phyloP scores from a whole-genome alignment of 1,140 invertebrate genomes.

The Lepeophtheirus salmonis region DNA sequence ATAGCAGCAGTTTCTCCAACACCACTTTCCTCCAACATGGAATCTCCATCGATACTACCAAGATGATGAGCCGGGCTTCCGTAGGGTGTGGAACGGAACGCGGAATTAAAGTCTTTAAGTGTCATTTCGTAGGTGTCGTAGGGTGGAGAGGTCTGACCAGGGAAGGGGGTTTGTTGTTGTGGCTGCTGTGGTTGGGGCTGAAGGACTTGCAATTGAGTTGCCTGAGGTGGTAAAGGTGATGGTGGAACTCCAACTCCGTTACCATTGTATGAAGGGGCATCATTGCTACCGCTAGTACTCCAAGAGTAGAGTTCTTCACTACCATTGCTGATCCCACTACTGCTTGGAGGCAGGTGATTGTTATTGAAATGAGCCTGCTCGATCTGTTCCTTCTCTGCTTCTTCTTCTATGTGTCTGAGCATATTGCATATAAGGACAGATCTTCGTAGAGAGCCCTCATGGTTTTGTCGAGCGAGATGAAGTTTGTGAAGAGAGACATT shows the following conservation, averaged over 20 bases:
- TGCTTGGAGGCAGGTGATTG: slow-evolving; percentile 18
- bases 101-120: slow-evolving; percentile 11
- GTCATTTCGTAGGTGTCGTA: slow-evolving; percentile 9
- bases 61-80: slow-evolving; percentile 19
- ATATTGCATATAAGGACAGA: slow-evolving; percentile 89
- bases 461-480: slow-evolving; percentile 60
- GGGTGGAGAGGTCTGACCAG: slow-evolving; percentile 23
- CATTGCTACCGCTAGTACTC: slow-evolving; percentile 22
- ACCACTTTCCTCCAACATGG: slow-evolving; percentile 24
- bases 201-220: not conserved
- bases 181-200: not conserved
- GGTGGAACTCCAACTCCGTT: slow-evolving; percentile 20
- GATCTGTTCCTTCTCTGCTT: slow-evolving; percentile 60
- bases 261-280: slow-evolving; percentile 22
- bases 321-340: slow-evolving; percentile 15
- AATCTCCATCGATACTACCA: not conserved
- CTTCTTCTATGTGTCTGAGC: slow-evolving; percentile 64
- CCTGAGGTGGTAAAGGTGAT: slow-evolving; percentile 18
- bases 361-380: slow-evolving; percentile 21
- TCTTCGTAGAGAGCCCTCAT: slow-evolving; percentile 67
- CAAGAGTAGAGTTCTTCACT: slow-evolving; percentile 18
- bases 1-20: slow-evolving; percentile 52
- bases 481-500: slow-evolving; percentile 83
- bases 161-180: slow-evolving; percentile 27
- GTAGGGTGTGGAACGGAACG: slow-evolving; percentile 22